Base-by-base conservation (phyloP, 2,113 vertebrate species). In the Speoplatyrhinus poulsoni region DNA sequence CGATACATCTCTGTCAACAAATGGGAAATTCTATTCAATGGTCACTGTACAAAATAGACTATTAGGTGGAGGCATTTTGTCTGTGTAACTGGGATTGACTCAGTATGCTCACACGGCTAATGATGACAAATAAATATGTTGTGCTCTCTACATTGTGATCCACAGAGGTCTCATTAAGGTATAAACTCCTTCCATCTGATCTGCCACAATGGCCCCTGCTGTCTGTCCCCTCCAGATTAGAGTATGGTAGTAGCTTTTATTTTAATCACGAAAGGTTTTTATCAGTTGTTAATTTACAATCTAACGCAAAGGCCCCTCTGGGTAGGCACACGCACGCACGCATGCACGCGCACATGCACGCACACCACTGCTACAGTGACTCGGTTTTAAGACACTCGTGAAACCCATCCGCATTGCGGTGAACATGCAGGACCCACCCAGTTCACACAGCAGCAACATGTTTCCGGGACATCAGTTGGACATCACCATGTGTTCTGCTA, bases 341-440 rank as follows among this genome's bases (percentile, higher is more conserved):
- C 80, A 77, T 6, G 19, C 55, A 19, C 16, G 79, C 80, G 76
- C 79, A 81, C 77, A 76, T 69, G 57, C 79, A 53, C 56, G 55
- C 54, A 70, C 89, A 83, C 77, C 72, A 85, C 81, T 72, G 82
- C 89, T 89, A 93, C 91, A 92, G 92, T 92, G 92, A 92, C 87
- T 89, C 62, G 91, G 91, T 92, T 91, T 32, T 87, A 85, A 88
- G 86, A 89, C 82, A 85, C 81, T 87, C 70, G 65, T 58, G 47
- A 82, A 62, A 72, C 73, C 70, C 49, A 11, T 12, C 49, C 73
- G 66, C 80, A 73, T 9, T 6, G 8, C 46, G 3, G 64, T 77
- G 81, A 76, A 83, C 52, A 54, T 12, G 73, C 56, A 75, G 61
- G 77, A 73, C 64, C 52, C 64, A 65, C 68, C 68, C 32, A 48